phyloP scores from a whole-genome alignment of 2,113 vertebrate genomes.

The Gnathonemus longibarbis region DNA sequence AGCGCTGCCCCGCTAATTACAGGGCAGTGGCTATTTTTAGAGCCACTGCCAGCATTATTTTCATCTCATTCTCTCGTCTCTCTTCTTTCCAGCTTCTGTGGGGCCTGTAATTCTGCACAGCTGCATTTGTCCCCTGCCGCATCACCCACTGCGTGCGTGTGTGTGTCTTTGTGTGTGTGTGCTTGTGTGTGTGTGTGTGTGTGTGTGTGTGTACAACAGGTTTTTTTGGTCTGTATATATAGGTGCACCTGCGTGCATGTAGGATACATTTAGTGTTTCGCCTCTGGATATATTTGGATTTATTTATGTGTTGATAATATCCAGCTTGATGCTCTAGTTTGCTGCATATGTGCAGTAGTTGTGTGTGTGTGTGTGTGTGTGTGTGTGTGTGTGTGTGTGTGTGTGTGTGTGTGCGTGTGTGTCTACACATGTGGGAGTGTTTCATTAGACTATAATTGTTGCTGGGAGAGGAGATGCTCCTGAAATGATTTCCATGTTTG shows the following conservation, averaged over 20 bases:
- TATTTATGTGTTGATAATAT: neutral
- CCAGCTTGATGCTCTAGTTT: neutral
- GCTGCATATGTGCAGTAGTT: neutral
- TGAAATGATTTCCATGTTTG: neutral
- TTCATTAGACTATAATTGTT: neutral
- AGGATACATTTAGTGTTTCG: neutral
- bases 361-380: neutral
- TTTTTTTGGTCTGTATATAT: neutral
- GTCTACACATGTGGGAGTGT: neutral
- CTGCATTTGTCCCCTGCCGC: slow-evolving; percentile 46
- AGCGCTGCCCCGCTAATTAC: slow-evolving; percentile 64
- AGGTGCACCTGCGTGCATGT: neutral
- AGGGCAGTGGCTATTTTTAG: slow-evolving; percentile 65
- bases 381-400: neutral
- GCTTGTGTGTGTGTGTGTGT: neutral
- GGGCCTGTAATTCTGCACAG: slow-evolving; percentile 63
- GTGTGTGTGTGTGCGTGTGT: neutral
- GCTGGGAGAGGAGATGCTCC: neutral
- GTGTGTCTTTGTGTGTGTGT: neutral
- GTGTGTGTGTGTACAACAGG: neutral
- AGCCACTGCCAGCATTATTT: slow-evolving; percentile 55
- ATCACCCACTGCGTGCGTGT: slow-evolving; percentile 23
- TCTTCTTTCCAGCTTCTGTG: slow-evolving; percentile 40
- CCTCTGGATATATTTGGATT: neutral
- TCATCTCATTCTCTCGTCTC: slow-evolving; percentile 47